Evolutionary conservation across 2,113 vertebrate species (phyloP).

Genomic region (Vidua macroura): DNA sequence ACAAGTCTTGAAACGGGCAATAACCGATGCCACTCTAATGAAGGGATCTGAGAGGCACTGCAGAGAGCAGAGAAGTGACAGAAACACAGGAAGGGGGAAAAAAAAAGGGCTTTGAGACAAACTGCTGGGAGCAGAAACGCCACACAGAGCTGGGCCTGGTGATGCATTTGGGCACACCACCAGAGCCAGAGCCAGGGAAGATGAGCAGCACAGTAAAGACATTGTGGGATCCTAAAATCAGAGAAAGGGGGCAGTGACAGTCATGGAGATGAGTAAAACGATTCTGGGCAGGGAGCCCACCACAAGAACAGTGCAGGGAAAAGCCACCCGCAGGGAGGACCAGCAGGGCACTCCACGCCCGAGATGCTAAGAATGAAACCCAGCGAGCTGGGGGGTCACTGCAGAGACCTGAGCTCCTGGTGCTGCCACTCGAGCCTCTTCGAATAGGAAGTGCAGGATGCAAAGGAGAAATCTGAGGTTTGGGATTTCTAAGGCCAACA

Average conservation of each 20-base stretch:
- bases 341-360: background rate
- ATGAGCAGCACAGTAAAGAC: slow-evolving; percentile 53
- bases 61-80: background rate
- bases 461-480: background rate
- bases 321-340: background rate
- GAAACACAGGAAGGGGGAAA: background rate
- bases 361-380: background rate
- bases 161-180: background rate
- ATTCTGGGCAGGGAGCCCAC: slow-evolving; percentile 4
- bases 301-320: background rate
- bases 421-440: background rate
- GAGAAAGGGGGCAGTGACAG: slow-evolving; percentile 41
- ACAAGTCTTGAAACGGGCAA: background rate
- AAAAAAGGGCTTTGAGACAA: background rate
- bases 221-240: slow-evolving; percentile 43
- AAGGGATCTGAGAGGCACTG: background rate
- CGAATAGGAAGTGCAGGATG: background rate
- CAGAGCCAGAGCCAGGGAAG: slow-evolving; percentile 21
- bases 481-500: background rate
- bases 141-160: background rate
- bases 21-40: background rate
- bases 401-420: background rate
- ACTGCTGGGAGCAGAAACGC: background rate
- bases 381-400: background rate
- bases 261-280: slow-evolving; percentile 21